These are phyloP conservation scores for Podarcis cretensis DNA, from an alignment of 2,113 vertebrate species.

Conservation along the genomic window DNA sequence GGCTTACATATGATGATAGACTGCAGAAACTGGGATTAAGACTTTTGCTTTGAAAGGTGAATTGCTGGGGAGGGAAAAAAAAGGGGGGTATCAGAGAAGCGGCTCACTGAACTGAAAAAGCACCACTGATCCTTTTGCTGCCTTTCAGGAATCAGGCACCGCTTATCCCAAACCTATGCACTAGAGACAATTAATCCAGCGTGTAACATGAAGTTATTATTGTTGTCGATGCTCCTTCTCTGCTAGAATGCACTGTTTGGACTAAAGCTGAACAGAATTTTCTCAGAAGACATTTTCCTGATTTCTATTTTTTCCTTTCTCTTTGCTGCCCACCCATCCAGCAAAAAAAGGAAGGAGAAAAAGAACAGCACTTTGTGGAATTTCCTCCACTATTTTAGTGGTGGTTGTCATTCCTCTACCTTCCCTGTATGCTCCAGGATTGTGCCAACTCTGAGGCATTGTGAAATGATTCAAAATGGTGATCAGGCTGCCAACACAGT, in stretches of 20 bases:
- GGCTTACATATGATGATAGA: slow-evolving; percentile 4
- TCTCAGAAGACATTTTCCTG: too few relatives aligned
- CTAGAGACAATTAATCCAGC: slow-evolving; percentile 26
- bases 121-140: slow-evolving; percentile 14
- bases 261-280: too few relatives aligned
- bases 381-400: too few relatives aligned
- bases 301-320: too few relatives aligned
- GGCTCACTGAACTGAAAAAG: slow-evolving; percentile 21
- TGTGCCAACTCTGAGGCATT: too few relatives aligned
- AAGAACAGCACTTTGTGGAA: too few relatives aligned
- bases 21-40: slow-evolving; percentile 1
- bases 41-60: slow-evolving; percentile 13
- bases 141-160: slow-evolving; percentile 23
- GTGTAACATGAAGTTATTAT: slow-evolving; percentile 2
- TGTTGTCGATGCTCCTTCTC: background rate
- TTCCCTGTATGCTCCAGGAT: too few relatives aligned
- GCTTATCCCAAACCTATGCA: slow-evolving; percentile 10
- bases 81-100: background rate
- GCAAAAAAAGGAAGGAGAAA: too few relatives aligned
- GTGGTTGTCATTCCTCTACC: too few relatives aligned
- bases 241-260: background rate
- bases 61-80: background rate
- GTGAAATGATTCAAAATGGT: too few relatives aligned
- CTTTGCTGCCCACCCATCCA: too few relatives aligned
- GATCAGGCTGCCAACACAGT: too few relatives aligned